phyloP scores from a whole-genome alignment of 2,797 vertebrate species.

The Sebastes steindachneri region DNA sequence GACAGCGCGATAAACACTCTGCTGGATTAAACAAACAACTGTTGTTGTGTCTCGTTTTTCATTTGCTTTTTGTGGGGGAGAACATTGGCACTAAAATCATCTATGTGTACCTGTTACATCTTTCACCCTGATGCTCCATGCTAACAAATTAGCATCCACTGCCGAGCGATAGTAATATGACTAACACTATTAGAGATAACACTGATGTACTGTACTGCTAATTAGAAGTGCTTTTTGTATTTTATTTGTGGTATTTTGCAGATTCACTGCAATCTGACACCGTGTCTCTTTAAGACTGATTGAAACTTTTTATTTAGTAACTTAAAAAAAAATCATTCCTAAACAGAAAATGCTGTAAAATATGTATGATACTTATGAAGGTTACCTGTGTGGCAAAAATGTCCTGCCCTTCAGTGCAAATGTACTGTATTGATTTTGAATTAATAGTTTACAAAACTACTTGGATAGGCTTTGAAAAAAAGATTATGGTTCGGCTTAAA shows the following conservation, averaged over 20 bases:
- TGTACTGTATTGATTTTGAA: too few species aligned
- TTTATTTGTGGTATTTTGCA: neutral
- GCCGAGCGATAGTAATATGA: neutral
- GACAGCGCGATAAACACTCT: slow-evolving; percentile 26
- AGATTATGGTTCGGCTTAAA: too few species aligned
- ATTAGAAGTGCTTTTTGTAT: neutral
- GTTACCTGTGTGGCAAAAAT: too few species aligned
- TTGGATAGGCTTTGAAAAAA: too few species aligned
- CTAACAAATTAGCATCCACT: slow-evolving; percentile 18
- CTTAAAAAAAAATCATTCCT: too few species aligned
- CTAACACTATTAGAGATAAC: neutral
- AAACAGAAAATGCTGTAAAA: fast-evolving
- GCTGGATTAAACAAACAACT: slow-evolving; percentile 38
- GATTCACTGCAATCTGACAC: neutral
- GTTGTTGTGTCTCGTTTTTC: slow-evolving; percentile 18
- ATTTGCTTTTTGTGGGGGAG: slow-evolving; percentile 23
- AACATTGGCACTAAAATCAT: slow-evolving; percentile 1
- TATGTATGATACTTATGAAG: too few species aligned
- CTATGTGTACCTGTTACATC: slow-evolving; percentile 18
- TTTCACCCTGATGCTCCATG: slow-evolving; percentile 7
- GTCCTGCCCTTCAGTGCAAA: too few species aligned
- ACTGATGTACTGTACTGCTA: neutral
- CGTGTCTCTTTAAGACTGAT: neutral
- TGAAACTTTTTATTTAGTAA: neutral
- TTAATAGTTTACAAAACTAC: too few species aligned